Base-by-base conservation (phyloP, 2,113 vertebrate genomes). In the Hippocampus guttulatus region DNA sequence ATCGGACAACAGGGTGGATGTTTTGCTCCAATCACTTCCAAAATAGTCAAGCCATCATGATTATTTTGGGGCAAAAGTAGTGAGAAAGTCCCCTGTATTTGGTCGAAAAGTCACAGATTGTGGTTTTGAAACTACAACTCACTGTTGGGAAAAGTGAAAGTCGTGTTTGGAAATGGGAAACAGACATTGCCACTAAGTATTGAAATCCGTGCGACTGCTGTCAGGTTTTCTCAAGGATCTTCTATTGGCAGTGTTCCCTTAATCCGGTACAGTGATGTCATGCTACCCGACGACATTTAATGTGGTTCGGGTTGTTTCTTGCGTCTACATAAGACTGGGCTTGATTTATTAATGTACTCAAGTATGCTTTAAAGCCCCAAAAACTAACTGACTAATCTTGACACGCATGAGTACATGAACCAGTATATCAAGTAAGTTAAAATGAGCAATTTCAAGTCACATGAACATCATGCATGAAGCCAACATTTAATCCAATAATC, bases 401-500 rank as follows among this genome's bases (percentile, higher is more conserved):
- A 61, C 58, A 33, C 54, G 60, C 67, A 49, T 8, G 43, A 60
- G 21, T 69, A 41, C 68, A 60, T 25, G 27, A 47, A 54, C 60
- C 67, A 69, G 65, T 74, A 82, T 71, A 80, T 66, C 62, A 67
- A 73, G 54, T 61, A 76, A 63, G 68, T 64, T 70, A 54, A 33
- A 38, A 51, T 58, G 69, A 58, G 70, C 72, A 66, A 78, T 68
- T 45, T 72, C 62, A 41, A 54, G 49, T 60, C 63, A 74, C 64
- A 76, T 67, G 61, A 62, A 81, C 70, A 75, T 45, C 21, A 33
- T 52, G 71, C 71, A 57, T 55, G 47, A 63, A 64, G 27, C 20
- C 23, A 40, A 52, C 14, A 68, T 52, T 64, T 84, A 84, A 87
- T 85, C 83, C 81, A 78, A 80, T 79, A 80, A 84, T 12, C 71